Percentiles rank a stretch among this genome's conserved stretches.
Conservation (phyloP, 2,797 vertebrate genomes). For the Periophthalmus magnuspinnatus region DNA sequence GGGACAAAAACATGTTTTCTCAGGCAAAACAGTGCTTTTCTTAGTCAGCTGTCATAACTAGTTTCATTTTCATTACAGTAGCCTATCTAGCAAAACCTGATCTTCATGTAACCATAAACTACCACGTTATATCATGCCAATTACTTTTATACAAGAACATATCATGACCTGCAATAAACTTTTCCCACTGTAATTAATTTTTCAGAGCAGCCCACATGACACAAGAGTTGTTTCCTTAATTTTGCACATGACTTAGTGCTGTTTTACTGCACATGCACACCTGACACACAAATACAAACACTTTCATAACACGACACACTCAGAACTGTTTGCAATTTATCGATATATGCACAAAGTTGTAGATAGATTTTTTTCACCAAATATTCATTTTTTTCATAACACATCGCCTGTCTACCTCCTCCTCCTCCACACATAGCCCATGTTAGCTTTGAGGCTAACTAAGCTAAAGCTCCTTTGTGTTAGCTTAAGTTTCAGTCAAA, state of each 20-base stretch:
- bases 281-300: background rate
- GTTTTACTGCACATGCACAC: background rate
- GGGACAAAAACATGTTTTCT: background rate
- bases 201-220: background rate
- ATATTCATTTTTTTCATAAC: background rate
- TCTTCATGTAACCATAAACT: background rate
- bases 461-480: constrained; percentile 17
- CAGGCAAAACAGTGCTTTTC: background rate
- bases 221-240: background rate
- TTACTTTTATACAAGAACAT: background rate
- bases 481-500: background rate
- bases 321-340: background rate
- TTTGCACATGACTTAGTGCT: background rate
- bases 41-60: background rate
- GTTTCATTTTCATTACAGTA: background rate
- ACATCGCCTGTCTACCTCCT: background rate
- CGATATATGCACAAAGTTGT: background rate
- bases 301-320: background rate
- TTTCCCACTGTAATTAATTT: background rate
- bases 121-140: background rate
- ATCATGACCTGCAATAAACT: background rate
- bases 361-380: background rate
- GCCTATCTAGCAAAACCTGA: background rate
- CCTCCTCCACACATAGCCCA: background rate
- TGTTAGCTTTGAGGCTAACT: constrained; percentile 58